phyloP scores from a whole-genome alignment of 2,113 vertebrate species.

The Heptranchias perlo region DNA sequence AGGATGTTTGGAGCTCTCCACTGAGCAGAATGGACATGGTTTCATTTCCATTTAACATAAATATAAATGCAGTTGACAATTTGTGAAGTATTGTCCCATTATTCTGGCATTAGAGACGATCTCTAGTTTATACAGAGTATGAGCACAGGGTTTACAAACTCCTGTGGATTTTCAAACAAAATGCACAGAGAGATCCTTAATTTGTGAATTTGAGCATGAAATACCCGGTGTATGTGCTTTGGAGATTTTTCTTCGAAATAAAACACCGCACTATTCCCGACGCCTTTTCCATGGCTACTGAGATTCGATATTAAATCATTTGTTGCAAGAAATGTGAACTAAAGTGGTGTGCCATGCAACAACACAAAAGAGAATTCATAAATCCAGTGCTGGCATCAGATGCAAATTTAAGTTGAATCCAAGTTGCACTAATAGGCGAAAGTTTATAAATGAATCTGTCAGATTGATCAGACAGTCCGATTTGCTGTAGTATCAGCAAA shows the following conservation, averaged over 20 bases:
- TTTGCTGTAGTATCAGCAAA: constrained; percentile 52
- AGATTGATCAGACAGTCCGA: constrained; percentile 54
- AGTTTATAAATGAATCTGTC: constrained; percentile 52
- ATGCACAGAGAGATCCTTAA: neutral
- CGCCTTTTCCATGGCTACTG: neutral
- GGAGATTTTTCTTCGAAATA: neutral
- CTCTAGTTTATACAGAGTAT: neutral
- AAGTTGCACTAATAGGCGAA: constrained; percentile 46
- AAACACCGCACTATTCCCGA: neutral
- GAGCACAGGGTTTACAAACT: neutral
- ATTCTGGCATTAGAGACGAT: neutral
- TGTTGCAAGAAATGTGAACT: constrained; percentile 19
- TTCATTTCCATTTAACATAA: neutral
- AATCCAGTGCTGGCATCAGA: constrained; percentile 13
- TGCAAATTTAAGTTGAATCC: constrained; percentile 42
- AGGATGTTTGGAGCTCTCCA: neutral
- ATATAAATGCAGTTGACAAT: constrained; percentile 15
- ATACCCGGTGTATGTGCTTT: too few relatives aligned
- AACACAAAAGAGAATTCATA: neutral
- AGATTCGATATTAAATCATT: neutral
- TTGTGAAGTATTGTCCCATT: constrained; percentile 11
- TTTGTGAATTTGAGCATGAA: constrained; percentile 9
- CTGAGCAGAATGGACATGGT: neutral
- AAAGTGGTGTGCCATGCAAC: neutral
- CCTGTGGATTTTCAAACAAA: neutral